Base-by-base conservation (phyloP, 1,140 invertebrate genomes). In the Drosophila tani region DNA sequence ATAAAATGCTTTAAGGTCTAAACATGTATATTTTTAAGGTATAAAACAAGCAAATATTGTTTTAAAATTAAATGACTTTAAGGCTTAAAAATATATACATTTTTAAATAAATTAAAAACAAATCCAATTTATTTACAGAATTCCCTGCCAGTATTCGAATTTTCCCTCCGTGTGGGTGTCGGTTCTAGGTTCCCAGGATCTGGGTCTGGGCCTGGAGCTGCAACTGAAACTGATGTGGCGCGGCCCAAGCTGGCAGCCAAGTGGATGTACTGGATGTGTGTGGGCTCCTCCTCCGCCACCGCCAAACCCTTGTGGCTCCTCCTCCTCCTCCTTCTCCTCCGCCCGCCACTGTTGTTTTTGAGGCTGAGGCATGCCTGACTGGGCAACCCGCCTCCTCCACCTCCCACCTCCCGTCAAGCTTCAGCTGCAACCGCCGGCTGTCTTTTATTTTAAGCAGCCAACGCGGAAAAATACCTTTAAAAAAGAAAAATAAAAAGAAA, bases 401-500 rank as follows among this genome's bases (percentile, higher is more conserved):
- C 46, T 2, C 24, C 58, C 1, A 3, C 32, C 62, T 12, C 27
- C 14, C 17, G 6, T 15, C 38, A 27, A 5, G 43, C 65, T 17
- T 64, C 29, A 62, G 70, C 51, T 56, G 57, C 63, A 67, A 71
- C 62, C 82, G 67, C 51, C 80, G 51, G 68, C 69, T 73, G 79
- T 75, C 84, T 78, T 87, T 87, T 84, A 83, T 87, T 87, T 87
- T 81, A 66, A 78, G 65, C 83, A 87, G 68, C 53, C 83, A 87
- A 83, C 84, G 84, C 84, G 83, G 71, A 88, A 88, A 87, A 87
- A 78, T 65, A 51, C 51, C 76, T 75, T 62, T 35, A 79, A 35
- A 35, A 55, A 64, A 17, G 38, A 24, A 19, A 49, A 49, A 49
- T 1, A n/a, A 35, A 6, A 27, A 3, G n/a, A 15, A 40, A 40